These are phyloP conservation scores for Corythornis vintsioides DNA, from an alignment of 2,113 vertebrate genomes.

Conservation along the genomic window DNA sequence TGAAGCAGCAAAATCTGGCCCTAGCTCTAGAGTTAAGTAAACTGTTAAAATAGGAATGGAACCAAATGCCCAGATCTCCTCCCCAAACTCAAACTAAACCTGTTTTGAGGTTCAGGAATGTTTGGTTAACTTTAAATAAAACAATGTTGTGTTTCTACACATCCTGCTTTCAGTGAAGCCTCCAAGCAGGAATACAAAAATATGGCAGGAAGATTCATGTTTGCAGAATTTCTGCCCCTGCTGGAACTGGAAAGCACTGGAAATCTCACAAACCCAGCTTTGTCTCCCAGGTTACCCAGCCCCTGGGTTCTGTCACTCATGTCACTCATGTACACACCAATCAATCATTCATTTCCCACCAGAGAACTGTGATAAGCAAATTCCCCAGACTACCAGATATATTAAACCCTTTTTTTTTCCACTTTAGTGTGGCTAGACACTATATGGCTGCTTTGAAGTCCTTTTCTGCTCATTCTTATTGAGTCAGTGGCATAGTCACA, in stretches of 20 bases:
- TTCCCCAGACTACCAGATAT: not conserved
- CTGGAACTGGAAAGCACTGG: not conserved
- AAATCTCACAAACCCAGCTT: slow-evolving; percentile 33
- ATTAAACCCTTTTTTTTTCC: not conserved
- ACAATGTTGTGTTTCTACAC: slow-evolving; percentile 48
- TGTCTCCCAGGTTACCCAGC: not conserved
- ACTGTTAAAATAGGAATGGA: slow-evolving; percentile 51
- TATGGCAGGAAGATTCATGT: slow-evolving; percentile 17
- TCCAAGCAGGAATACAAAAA: slow-evolving; percentile 43
- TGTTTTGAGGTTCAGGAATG: slow-evolving; percentile 49
- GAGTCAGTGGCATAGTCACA: not conserved
- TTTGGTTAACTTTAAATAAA: slow-evolving; percentile 59
- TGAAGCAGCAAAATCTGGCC: not conserved
- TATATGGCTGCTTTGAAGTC: not conserved
- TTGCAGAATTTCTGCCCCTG: slow-evolving; percentile 45
- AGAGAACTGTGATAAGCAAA: not conserved
- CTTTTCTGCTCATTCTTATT: not conserved
- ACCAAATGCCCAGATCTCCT: slow-evolving; percentile 37
- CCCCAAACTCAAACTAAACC: slow-evolving; percentile 24
- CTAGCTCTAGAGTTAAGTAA: slow-evolving; percentile 5
- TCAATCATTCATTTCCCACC: not conserved
- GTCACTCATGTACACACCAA: not conserved
- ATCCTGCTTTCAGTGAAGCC: slow-evolving; percentile 28
- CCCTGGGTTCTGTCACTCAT: not conserved
- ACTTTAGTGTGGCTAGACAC: not conserved